Percentiles rank a stretch among this genome's conserved stretches.
Conservation (phyloP, 2,113 vertebrate genomes). For the Colaptes auratus region DNA sequence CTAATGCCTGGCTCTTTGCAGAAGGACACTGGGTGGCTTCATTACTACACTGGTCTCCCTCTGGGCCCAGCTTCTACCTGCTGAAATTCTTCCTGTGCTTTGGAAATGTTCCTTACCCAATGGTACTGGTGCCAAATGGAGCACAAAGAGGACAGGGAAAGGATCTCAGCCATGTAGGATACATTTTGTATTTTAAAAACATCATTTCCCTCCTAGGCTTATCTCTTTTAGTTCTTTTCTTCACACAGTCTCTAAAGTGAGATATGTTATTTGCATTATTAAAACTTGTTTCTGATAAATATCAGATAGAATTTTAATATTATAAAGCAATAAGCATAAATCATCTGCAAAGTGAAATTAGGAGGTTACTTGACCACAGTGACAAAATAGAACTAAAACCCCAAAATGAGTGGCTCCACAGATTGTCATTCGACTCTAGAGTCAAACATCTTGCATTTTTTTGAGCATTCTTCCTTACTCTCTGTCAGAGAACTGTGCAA, state of each 20-base stretch:
- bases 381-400: not conserved
- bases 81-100: fast-evolving
- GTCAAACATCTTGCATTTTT: not conserved
- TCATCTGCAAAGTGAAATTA: not conserved
- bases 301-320: not conserved
- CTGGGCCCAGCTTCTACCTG: not conserved
- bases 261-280: not conserved
- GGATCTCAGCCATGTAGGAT: not conserved
- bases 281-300: not conserved
- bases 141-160: not conserved
- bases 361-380: not conserved
- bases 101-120: not conserved
- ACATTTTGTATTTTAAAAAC: not conserved
- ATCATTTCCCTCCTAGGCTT: not conserved
- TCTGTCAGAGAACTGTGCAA: not conserved
- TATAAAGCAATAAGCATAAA: not conserved
- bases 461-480: fast-evolving
- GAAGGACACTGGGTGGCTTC: not conserved
- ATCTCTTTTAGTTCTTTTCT: not conserved
- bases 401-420: not conserved
- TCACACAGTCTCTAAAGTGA: not conserved
- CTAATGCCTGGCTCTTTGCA: not conserved
- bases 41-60: fast-evolving
- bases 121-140: not conserved
- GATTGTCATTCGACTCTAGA: not conserved